Evolutionary conservation across 2,113 vertebrate genomes (phyloP), one percentile per base, ranked within the genome.

Genomic region (Tylochromis polylepis): DNA sequence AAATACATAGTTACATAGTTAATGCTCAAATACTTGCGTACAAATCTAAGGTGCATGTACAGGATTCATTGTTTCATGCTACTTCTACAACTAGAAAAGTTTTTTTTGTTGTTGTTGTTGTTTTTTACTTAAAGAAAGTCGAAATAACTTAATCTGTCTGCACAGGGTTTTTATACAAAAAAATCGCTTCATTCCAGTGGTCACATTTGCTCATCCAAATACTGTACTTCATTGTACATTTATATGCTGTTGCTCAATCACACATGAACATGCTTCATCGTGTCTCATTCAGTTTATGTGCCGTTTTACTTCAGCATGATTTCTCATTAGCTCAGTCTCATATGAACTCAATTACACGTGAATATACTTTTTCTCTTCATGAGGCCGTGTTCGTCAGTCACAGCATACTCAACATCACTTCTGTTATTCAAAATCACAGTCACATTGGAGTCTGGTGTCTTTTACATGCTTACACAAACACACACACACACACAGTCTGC

Each of bases 381-480:
- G 29, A 34, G 8, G 1, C 58, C 18, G 29, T 60, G 29, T 31
- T 20, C 34, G 58, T 20, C 58, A 60, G 58, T 60, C 58, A 34
- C 29, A 60, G 15, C 31, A 31, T 31, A 31, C 31, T 31, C 31
- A 6, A 5, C 58, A 60, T 6, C 29, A 31, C 58, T 31, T 60
- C 58, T 18, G 15, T 31, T 59, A 60, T 59, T 31, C 27, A 31
- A 59, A 59, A 55, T 55, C 53, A 53, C 51, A 22, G 20, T 55
- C 53, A 55, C 58, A 60, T 31, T 60, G 58, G 58, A 60, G 27
- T 59, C 58, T 59, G 8, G 58, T 59, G 58, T 15, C 58, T 59
- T 59, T 5, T 27, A 0, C 11, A 1, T 11, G 7, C 11, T 4
- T 11, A 2, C 55, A 56, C 16, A 9, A 8, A 5, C 53, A 22